These are phyloP conservation scores for Drosophila kepulauana DNA, from an alignment of 1,140 invertebrate species.

Conservation along the genomic window DNA sequence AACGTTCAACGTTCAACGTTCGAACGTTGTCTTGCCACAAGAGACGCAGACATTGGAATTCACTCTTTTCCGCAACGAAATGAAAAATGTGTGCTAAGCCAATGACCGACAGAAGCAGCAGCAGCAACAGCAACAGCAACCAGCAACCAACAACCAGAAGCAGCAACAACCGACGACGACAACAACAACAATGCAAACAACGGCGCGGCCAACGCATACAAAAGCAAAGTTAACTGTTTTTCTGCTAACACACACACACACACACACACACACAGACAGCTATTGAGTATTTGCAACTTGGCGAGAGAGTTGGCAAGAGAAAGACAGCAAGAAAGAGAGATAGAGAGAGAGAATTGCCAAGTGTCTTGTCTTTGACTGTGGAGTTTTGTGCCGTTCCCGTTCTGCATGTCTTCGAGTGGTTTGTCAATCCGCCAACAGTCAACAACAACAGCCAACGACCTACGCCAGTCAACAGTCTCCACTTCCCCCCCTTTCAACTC, in stretches of 20 bases:
- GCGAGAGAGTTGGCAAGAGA: slow-evolving; percentile 28
- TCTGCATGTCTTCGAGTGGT: slow-evolving; percentile 42
- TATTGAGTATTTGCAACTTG: slow-evolving; percentile 68
- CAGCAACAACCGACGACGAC: slow-evolving; percentile 29
- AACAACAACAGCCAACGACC: slow-evolving; percentile 41
- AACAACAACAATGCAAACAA: slow-evolving; percentile 51
- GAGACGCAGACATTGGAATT: slow-evolving; percentile 58
- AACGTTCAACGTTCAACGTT: no score
- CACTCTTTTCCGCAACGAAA: slow-evolving; percentile 83
- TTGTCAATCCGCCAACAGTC: slow-evolving; percentile 43
- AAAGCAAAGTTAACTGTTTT: slow-evolving; percentile 72
- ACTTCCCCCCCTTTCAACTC: background rate
- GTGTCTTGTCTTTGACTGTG: slow-evolving; percentile 34
- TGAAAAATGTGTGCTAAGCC: slow-evolving; percentile 85
- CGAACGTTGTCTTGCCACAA: background rate
- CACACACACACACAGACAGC: background rate
- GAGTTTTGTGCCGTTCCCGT: slow-evolving; percentile 38
- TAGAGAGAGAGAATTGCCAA: slow-evolving; percentile 5
- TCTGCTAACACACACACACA: slow-evolving; percentile 43
- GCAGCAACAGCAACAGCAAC: slow-evolving; percentile 33
- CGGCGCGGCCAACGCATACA: slow-evolving; percentile 58
- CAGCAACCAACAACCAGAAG: slow-evolving; percentile 28
- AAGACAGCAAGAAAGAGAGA: slow-evolving; percentile 13
- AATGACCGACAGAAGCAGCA: slow-evolving; percentile 84
- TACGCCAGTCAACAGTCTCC: slow-evolving; percentile 12